These are phyloP conservation scores for Marcusenius ussheri DNA, from an alignment of 2,113 vertebrate species.

Conservation along the genomic window DNA sequence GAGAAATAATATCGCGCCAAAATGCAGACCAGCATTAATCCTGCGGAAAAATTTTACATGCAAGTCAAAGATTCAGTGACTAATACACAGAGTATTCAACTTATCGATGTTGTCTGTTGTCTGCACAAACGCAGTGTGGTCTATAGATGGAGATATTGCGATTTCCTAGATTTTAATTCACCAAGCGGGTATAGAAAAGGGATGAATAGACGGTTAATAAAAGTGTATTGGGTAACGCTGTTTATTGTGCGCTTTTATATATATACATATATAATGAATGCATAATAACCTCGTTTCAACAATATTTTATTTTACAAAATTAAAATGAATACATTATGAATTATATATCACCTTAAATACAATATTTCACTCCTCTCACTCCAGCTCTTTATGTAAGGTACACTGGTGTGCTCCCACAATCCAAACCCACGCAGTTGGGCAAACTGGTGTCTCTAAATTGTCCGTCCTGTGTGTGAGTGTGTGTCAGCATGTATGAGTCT, in stretches of 20 bases:
- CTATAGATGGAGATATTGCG: slow-evolving; percentile 5
- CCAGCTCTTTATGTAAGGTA: background rate
- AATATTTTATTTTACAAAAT: background rate
- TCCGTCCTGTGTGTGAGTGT: background rate
- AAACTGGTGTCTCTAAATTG: background rate
- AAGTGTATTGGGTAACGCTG: background rate
- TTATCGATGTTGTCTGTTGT: background rate
- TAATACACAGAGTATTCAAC: background rate
- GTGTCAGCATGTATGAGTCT: background rate
- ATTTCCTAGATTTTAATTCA: background rate
- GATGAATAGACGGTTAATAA: background rate
- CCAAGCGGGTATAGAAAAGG: background rate
- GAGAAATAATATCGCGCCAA: background rate
- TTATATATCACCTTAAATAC: background rate
- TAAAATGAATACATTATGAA: background rate
- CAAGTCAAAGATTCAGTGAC: background rate
- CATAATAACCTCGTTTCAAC: background rate
- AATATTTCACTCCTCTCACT: background rate
- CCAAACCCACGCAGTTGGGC: background rate
- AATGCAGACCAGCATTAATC: background rate
- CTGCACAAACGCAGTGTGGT: slow-evolving; percentile 2
- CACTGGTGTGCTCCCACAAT: background rate
- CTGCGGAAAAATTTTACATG: background rate
- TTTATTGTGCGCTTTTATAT: background rate
- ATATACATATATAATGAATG: background rate